A percentile compares a stretch with the other conserved stretches of the same genome.
Evolutionary conservation across 2,888 invertebrate species (phyloP).

Genomic region (Drosophila infuscata): DNA sequence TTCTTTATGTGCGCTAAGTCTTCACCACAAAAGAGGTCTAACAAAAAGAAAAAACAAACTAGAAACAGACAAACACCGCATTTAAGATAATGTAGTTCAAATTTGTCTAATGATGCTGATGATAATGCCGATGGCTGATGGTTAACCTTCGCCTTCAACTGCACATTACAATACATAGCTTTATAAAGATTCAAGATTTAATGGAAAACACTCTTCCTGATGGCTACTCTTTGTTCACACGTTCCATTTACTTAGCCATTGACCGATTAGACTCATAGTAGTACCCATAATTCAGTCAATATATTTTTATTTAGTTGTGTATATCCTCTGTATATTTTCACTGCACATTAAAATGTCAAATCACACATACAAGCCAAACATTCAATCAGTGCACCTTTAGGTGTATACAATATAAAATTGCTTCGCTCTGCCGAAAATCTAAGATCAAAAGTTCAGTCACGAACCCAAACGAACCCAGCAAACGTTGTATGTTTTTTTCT

Average conservation of each 20-base stretch:
- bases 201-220: conserved; percentile 38
- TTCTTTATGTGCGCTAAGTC: conserved; percentile 39
- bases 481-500: conserved; percentile 47
- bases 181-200: conserved; percentile 35
- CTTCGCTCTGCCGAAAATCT: conserved; percentile 52
- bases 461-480: conserved; percentile 53
- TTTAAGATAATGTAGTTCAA: conserved; percentile 56
- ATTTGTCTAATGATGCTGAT: conserved; percentile 46
- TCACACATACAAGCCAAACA: conserved; percentile 52
- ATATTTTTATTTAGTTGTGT: conserved; percentile 6
- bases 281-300: conserved; percentile 30
- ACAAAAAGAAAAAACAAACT: conserved; percentile 23
- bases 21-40: conserved; percentile 43
- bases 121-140: conserved; percentile 50
- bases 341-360: conserved; percentile 77
- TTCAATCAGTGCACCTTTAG: conserved; percentile 73
- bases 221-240: conserved; percentile 66
- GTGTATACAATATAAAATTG: conserved; percentile 44
- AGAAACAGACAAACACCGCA: conserved; percentile 24
- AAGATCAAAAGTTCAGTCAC: conserved; percentile 79
- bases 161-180: conserved; percentile 66
- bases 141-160: conserved; percentile 74
- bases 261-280: conserved; percentile 46
- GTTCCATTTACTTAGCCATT: conserved; percentile 77
- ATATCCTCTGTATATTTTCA: conserved; percentile 45